Conservation (phyloP, 2,113 vertebrate species). For the Cisticola juncidis region DNA sequence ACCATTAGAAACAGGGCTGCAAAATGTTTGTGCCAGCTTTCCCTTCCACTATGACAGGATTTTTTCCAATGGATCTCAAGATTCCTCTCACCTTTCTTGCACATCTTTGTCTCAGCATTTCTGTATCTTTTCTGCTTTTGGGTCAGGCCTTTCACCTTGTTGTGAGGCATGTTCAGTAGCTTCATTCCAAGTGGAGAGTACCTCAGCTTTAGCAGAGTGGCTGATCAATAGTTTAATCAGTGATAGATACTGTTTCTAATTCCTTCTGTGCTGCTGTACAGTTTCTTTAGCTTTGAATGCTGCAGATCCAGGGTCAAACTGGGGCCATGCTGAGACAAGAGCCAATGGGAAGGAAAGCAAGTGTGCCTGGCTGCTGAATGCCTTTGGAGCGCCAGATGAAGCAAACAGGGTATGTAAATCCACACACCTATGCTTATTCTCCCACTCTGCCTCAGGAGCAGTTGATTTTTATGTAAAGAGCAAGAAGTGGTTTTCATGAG, state of each 20-base stretch:
- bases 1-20: neutral
- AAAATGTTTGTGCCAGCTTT: neutral
- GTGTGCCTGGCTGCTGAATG: neutral
- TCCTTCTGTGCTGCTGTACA: neutral
- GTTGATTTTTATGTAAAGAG: neutral
- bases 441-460: neutral
- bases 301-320: neutral
- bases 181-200: neutral
- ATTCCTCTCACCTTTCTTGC: neutral
- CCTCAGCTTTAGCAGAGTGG: neutral
- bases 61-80: fast-evolving
- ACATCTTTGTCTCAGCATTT: neutral
- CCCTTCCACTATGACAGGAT: neutral
- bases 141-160: neutral
- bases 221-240: slow-evolving; percentile 54
- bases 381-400: neutral
- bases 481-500: neutral
- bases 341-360: neutral
- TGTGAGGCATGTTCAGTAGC: neutral
- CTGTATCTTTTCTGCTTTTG: neutral
- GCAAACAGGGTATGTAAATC: neutral
- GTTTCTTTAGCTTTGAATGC: neutral
- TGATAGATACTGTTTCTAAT: slow-evolving; percentile 9
- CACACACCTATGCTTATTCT: neutral
- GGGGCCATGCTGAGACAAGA: neutral